Conservation (phyloP, 2,888 invertebrate species). For the Drosophila austrosaltans region DNA sequence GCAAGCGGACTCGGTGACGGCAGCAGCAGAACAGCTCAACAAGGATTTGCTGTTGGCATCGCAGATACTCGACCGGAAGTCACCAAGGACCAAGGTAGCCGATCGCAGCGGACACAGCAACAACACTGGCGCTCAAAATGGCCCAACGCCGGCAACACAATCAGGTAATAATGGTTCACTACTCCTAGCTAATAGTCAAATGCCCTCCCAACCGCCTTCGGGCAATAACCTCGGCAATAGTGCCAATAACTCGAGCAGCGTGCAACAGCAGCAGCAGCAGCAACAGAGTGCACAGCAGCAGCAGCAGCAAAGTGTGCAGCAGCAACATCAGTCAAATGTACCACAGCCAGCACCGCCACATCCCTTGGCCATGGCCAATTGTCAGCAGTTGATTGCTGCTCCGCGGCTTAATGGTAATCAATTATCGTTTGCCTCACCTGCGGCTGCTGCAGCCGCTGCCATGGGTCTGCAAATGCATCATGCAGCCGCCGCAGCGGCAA, state of each 20-base stretch:
- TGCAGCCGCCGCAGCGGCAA: slow-evolving; percentile 81
- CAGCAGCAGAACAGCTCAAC: slow-evolving; percentile 92
- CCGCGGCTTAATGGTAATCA: slow-evolving; percentile 86
- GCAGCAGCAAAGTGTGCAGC: slow-evolving; percentile 83
- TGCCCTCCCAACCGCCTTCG: slow-evolving; percentile 67
- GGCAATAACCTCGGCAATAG: slow-evolving; percentile 79
- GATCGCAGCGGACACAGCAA: slow-evolving; percentile 68
- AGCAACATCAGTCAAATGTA: slow-evolving; percentile 82
- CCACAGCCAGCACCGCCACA: slow-evolving; percentile 62
- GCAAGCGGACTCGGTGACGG: slow-evolving; percentile 90
- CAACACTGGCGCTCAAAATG: slow-evolving; percentile 69
- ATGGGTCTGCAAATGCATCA: slow-evolving; percentile 85
- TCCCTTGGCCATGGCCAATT: slow-evolving; percentile 54
- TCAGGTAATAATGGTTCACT: slow-evolving; percentile 83
- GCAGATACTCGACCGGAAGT: slow-evolving; percentile 92
- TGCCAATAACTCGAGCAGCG: slow-evolving; percentile 71
- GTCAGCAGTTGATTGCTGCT: slow-evolving; percentile 84
- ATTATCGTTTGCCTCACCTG: slow-evolving; percentile 83
- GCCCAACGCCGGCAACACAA: slow-evolving; percentile 81
- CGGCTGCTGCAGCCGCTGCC: slow-evolving; percentile 82
- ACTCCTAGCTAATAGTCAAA: slow-evolving; percentile 82
- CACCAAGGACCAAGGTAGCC: slow-evolving; percentile 86
- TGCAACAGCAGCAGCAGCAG: slow-evolving; percentile 77
- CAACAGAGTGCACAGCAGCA: slow-evolving; percentile 59
- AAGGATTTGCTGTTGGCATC: slow-evolving; percentile 93